Evolutionary conservation across 1,140 invertebrate species (phyloP).

Genomic region (Penaeus japonicus): DNA sequence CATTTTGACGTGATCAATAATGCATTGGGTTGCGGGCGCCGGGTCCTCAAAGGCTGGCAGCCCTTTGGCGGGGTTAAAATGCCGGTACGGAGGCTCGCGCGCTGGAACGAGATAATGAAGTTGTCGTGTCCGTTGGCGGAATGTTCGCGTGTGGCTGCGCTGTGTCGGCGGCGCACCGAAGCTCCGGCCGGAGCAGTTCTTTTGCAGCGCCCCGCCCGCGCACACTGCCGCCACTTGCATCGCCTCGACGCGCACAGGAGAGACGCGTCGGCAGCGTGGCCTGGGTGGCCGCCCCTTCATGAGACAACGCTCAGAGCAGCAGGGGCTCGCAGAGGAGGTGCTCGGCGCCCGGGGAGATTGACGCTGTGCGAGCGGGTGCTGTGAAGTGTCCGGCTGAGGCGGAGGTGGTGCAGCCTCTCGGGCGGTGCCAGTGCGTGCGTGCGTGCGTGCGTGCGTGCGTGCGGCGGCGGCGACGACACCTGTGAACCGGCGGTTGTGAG

Average conservation of each 20-base stretch:
- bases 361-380: too few relatives aligned
- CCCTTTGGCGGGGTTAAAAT: too few relatives aligned
- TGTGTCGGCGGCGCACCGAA: slow-evolving; percentile 1
- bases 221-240: not conserved
- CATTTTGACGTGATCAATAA: not conserved
- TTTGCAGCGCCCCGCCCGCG: not conserved
- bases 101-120: not conserved
- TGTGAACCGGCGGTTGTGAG: not conserved
- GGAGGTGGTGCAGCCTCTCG: not conserved
- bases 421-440: not conserved
- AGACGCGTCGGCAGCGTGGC: not conserved
- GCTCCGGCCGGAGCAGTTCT: not conserved
- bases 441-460: not conserved
- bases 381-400: not conserved
- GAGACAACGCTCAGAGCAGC: not conserved
- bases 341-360: too few relatives aligned
- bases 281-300: not conserved
- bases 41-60: not conserved
- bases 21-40: not conserved
- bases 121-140: not conserved
- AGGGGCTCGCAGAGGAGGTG: too few relatives aligned
- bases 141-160: too few relatives aligned
- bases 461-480: not conserved
- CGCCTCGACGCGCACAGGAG: not conserved
- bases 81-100: not conserved